Conservation (phyloP, 37 sponge, comb jelly and placozoan species). For the Ianthella basta region DNA sequence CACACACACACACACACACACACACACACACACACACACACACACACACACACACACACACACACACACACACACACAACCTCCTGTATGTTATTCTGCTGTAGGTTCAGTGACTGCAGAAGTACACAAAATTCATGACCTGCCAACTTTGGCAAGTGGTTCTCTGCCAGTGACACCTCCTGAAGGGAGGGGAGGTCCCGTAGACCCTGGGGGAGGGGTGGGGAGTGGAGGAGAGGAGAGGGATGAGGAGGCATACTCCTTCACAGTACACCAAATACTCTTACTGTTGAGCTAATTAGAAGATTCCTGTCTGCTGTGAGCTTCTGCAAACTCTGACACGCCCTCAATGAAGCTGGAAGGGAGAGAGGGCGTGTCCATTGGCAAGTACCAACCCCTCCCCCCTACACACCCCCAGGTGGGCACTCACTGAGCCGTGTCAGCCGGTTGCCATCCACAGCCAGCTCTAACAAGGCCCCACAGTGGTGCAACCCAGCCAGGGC, state of each 20-base stretch:
- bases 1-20: no score
- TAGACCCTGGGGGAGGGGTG: conserved; percentile 41
- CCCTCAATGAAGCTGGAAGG: not conserved
- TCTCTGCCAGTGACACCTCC: conserved; percentile 51
- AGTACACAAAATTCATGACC: conserved; percentile 29
- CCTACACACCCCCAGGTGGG: not conserved
- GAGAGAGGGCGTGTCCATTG: not conserved
- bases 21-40: no score
- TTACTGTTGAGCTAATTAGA: not conserved
- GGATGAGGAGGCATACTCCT: not conserved
- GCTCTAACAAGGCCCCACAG: not conserved
- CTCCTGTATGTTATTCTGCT: conserved; percentile 66
- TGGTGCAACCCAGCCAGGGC: not conserved
- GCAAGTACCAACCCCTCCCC: not conserved
- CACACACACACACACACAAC: conserved; percentile 20
- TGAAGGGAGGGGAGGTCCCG: conserved; percentile 30
- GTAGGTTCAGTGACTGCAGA: conserved; percentile 48
- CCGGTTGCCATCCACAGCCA: not conserved
- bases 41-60: no score
- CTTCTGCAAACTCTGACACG: not conserved
- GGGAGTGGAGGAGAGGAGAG: not conserved
- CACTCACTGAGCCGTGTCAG: conserved; percentile 6
- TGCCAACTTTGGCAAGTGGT: conserved; percentile 54
- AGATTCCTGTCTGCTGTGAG: not conserved
- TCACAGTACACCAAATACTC: not conserved